A percentile compares a stretch with the other conserved stretches of the same genome.
phyloP scores from a whole-genome alignment of 1,140 invertebrate genomes.

The Heliconius congener region DNA sequence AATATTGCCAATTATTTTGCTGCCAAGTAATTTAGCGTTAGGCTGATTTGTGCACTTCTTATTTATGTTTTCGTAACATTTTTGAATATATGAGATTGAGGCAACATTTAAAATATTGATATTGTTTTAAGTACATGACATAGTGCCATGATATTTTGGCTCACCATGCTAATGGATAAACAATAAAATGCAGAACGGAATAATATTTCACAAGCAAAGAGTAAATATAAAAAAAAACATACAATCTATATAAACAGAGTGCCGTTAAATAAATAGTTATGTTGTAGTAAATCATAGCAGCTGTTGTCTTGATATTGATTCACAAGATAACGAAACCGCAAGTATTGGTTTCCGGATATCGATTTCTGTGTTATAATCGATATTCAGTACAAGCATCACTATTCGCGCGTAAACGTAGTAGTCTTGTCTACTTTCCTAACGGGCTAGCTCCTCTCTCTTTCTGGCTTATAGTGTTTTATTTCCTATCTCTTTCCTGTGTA shows the following conservation, averaged over 20 bases:
- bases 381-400: constrained; percentile 44
- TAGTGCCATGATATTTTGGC: too few species aligned
- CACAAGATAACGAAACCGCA: not conserved
- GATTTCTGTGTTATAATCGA: constrained; percentile 4
- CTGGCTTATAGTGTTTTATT: constrained; percentile 28
- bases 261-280: not conserved
- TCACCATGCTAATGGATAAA: too few species aligned
- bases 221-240: too few species aligned
- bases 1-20: not conserved
- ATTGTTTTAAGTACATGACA: too few species aligned
- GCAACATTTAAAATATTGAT: too few species aligned
- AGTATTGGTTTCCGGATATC: constrained; percentile 1
- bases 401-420: constrained; percentile 63
- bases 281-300: not conserved
- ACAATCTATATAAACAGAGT: too few species aligned
- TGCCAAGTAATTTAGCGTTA: not conserved
- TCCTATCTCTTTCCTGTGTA: constrained; percentile 47
- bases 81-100: too few species aligned
- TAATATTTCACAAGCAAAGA: too few species aligned
- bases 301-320: not conserved
- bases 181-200: too few species aligned
- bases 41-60: not conserved
- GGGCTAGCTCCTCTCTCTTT: constrained; percentile 50
- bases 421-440: constrained; percentile 67
- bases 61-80: too few species aligned